Base-by-base conservation (phyloP, 2,797 vertebrate genomes). In the Acanthurus tractus region DNA sequence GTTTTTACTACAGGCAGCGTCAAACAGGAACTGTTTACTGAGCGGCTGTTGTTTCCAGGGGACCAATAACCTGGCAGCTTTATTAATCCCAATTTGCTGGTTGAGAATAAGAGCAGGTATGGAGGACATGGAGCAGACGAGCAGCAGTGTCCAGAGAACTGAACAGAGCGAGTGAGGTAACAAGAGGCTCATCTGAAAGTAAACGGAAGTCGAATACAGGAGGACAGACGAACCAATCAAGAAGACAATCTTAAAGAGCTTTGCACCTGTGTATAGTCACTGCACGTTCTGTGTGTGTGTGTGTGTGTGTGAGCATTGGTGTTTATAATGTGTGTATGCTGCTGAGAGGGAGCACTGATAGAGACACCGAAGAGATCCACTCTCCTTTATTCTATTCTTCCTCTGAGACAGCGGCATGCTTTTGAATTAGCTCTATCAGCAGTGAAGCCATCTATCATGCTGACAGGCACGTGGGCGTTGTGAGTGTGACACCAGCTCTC, bases 81-180 rank as follows among this genome's bases (percentile, higher is more conserved):
- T 88, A 90, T 88, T 87, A 87, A 92, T 92, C 85, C 82, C 87
- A 84, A 78, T 90, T 81, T 82, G 82, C 81, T 76, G 81, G 59
- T 79, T 76, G 56, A 88, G 81, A 40, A 62, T 76, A 48, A 44
- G 56, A 80, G 25, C 73, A 79, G 53, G 59, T 64, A 72, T n/a
- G 25, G 54, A 70, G 38, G 68, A 76, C 56, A 54, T 59, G 49
- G 83, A 70, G 80, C 67, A 70, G 53, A 63, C 1, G 65, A 23
- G 20, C 54, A 49, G 38, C 44, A 13, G 53, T 38, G 64, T 46
- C 61, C 52, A 46, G 34, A 50, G 34, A 52, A 36, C 40, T 45
- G 42, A 76, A 72, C 1, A 12, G 0, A 74, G 67, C 38, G 34
- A 49, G 29, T 15, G 38, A 61, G 25, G 74, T 58, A 86, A 79